phyloP scores from a whole-genome alignment of 2,888 invertebrate species.

The Rutpela maculata region DNA sequence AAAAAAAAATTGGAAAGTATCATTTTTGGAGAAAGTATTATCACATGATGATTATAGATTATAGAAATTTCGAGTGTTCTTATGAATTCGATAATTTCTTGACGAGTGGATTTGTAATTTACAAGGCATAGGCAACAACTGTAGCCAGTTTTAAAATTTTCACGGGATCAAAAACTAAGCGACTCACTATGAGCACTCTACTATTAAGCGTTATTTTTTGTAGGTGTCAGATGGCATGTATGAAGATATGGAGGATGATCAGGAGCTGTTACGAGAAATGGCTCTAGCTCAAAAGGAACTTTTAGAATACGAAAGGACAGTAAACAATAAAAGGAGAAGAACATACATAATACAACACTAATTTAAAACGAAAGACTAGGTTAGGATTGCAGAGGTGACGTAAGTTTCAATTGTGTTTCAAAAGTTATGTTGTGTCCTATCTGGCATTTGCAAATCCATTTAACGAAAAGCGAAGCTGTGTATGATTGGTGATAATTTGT shows the following conservation, averaged over 20 bases:
- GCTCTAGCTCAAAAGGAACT: conserved; percentile 72
- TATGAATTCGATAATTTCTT: too few species aligned
- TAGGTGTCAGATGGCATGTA: conserved; percentile 84
- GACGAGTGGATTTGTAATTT: too few species aligned
- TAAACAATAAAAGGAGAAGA: conserved; percentile 67
- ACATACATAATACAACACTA: conserved; percentile 68
- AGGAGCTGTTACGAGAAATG: conserved; percentile 72
- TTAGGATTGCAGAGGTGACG: conserved; percentile 5
- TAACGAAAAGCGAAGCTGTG: conserved; percentile 64
- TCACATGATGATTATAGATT: too few species aligned
- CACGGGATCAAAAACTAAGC: too few species aligned
- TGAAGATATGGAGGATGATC: conserved; percentile 83
- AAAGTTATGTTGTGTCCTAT: conserved; percentile 46
- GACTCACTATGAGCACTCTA: background rate
- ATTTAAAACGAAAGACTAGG: conserved; percentile 27
- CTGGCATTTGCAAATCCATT: conserved; percentile 38
- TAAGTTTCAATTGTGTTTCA: conserved; percentile 4
- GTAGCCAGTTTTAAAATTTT: background rate
- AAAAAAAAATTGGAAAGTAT: too few species aligned
- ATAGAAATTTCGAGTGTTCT: too few species aligned
- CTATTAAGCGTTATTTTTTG: conserved; percentile 42
- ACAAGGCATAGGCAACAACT: too few species aligned
- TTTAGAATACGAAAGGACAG: conserved; percentile 69
- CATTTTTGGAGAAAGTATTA: too few species aligned
- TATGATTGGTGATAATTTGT: conserved; percentile 66